A percentile compares a stretch with the other conserved stretches of the same genome.
Conservation (phyloP, 2,888 invertebrate genomes). For the Metallyticus violacea region DNA sequence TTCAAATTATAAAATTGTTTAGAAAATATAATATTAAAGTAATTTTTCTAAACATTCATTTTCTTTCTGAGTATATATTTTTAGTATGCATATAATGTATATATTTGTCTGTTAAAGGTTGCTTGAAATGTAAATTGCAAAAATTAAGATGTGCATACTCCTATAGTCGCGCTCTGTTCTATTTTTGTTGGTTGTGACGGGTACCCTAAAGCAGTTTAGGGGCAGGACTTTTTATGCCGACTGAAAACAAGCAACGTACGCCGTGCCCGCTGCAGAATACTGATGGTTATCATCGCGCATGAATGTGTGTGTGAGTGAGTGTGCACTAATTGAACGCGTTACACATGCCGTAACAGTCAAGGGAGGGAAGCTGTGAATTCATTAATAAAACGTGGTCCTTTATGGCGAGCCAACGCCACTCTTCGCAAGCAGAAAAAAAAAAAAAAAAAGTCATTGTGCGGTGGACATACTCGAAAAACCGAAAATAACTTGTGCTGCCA, state of each 20-base stretch:
- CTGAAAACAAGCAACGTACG: not conserved
- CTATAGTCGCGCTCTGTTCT: not conserved
- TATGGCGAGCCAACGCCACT: not conserved
- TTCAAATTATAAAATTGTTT: too few relatives aligned
- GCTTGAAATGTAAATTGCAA: not conserved
- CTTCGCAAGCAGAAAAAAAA: not conserved
- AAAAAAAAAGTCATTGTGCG: not conserved
- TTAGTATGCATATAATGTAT: too few relatives aligned
- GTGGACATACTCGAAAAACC: not conserved
- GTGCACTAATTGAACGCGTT: not conserved
- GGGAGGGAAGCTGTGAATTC: not conserved
- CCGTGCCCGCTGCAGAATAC: not conserved
- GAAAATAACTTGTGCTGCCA: not conserved
- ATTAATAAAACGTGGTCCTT: not conserved
- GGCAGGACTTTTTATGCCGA: not conserved
- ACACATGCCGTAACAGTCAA: not conserved
- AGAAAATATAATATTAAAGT: too few relatives aligned
- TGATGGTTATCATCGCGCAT: not conserved
- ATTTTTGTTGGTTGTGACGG: not conserved
- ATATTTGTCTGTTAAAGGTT: too few relatives aligned
- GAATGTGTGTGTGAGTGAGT: not conserved
- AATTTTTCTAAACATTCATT: too few relatives aligned
- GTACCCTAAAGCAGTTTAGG: not conserved
- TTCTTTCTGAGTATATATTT: too few relatives aligned
- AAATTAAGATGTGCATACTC: not conserved